Conservation (phyloP, 2,888 invertebrate species). For the Eupithecia tripunctaria region DNA sequence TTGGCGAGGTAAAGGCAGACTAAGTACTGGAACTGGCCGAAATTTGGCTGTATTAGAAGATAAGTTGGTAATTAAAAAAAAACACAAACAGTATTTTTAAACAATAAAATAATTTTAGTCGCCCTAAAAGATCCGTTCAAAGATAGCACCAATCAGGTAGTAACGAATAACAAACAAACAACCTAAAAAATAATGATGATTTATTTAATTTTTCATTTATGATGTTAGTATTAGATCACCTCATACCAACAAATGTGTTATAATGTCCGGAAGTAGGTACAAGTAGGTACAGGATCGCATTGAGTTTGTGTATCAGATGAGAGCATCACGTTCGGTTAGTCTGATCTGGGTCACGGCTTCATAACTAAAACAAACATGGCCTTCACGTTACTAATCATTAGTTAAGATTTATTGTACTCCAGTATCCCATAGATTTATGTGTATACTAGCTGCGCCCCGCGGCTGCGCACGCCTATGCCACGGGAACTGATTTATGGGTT, state of each 20-base stretch:
- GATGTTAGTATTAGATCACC: too few species aligned
- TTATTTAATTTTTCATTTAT: too few species aligned
- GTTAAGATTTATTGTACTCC: neutral
- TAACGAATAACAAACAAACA: neutral
- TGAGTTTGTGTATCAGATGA: neutral
- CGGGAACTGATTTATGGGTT: too few species aligned
- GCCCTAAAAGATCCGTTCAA: neutral
- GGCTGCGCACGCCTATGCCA: too few species aligned
- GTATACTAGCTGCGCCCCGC: too few species aligned
- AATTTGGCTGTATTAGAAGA: neutral
- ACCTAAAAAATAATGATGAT: too few species aligned
- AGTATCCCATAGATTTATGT: neutral
- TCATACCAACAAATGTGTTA: neutral
- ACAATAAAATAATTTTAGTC: neutral
- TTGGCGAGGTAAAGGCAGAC: neutral
- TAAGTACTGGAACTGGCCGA: neutral
- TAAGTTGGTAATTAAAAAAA: neutral
- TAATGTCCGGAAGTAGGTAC: neutral
- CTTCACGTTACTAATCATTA: neutral
- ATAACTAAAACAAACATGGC: neutral
- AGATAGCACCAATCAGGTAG: neutral
- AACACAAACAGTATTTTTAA: too few species aligned
- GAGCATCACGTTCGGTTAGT: slow-evolving; percentile 7
- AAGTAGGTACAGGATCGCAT: neutral
- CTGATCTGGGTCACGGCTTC: slow-evolving; percentile 9